phyloP scores from a whole-genome alignment of 2,888 invertebrate genomes.

The Volucella bombylans region DNA sequence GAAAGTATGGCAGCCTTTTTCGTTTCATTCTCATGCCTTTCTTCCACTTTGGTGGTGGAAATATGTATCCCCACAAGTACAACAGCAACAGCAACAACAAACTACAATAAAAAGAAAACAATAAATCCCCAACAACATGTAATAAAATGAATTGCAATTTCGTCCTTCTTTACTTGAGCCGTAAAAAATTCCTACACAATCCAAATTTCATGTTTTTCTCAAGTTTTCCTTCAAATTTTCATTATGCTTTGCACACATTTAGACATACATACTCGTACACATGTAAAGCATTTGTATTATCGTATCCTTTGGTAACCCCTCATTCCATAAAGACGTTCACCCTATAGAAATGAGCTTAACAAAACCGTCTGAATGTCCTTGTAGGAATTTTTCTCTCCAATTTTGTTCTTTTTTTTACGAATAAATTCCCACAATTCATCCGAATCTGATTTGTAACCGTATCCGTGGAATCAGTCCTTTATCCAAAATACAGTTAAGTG shows the following conservation, averaged over 20 bases:
- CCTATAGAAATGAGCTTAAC: no score
- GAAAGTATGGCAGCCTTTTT: background rate
- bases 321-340: no score
- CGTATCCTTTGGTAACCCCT: no score
- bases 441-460: conserved; percentile 39
- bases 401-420: background rate
- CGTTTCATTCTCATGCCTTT: background rate
- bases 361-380: background rate
- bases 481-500: conserved; percentile 8
- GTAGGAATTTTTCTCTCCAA: background rate
- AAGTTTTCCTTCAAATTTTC: conserved; percentile 30
- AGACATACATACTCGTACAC: background rate
- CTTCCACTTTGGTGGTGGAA: background rate
- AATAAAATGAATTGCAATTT: conserved; percentile 33
- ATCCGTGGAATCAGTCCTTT: conserved; percentile 18
- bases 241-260: background rate
- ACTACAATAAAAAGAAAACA: conserved; percentile 6
- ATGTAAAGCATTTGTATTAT: background rate
- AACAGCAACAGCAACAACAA: background rate
- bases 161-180: background rate
- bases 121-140: conserved; percentile 24
- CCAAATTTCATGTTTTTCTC: conserved; percentile 47
- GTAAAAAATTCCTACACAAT: conserved; percentile 36
- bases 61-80: background rate
- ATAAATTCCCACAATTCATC: conserved; percentile 28